Percentiles rank a stretch among this genome's conserved stretches.
These are phyloP conservation scores for Stenchaetothrips biformis DNA, from an alignment of 2,888 invertebrate species.

Conservation along the genomic window DNA sequence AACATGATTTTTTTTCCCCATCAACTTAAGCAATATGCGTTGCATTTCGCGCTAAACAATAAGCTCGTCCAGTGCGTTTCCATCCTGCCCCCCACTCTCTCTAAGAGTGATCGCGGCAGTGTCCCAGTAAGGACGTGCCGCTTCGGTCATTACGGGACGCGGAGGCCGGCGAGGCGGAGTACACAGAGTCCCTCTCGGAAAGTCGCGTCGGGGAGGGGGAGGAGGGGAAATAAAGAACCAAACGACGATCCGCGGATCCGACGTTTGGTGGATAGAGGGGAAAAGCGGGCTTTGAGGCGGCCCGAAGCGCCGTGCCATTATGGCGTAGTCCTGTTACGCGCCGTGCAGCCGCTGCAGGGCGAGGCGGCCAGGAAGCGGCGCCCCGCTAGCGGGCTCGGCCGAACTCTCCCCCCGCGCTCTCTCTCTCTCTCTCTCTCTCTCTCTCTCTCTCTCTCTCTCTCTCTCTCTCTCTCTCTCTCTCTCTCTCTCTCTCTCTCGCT, in stretches of 20 bases:
- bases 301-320: too few species aligned
- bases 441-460: not conserved
- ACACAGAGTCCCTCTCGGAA: not conserved
- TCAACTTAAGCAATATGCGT: too few species aligned
- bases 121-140: too few species aligned
- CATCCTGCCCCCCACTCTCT: not conserved
- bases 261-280: not conserved
- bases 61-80: not conserved
- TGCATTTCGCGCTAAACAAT: too few species aligned
- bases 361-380: not conserved
- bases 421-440: not conserved
- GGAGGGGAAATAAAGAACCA: not conserved
- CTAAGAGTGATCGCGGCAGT: too few species aligned
- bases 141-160: too few species aligned
- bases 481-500: not conserved
- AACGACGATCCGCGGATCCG: too few species aligned
- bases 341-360: not conserved
- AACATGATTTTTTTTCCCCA: too few species aligned
- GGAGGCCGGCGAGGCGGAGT: too few species aligned
- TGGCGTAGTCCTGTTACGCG: too few species aligned
- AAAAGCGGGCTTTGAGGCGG: not conserved
- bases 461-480: not conserved
- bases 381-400: too few species aligned
- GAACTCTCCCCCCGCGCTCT: not conserved
- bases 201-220: not conserved